phyloP scores from a whole-genome alignment of 1,140 invertebrate species.

The Trypoxylus dichotomus region DNA sequence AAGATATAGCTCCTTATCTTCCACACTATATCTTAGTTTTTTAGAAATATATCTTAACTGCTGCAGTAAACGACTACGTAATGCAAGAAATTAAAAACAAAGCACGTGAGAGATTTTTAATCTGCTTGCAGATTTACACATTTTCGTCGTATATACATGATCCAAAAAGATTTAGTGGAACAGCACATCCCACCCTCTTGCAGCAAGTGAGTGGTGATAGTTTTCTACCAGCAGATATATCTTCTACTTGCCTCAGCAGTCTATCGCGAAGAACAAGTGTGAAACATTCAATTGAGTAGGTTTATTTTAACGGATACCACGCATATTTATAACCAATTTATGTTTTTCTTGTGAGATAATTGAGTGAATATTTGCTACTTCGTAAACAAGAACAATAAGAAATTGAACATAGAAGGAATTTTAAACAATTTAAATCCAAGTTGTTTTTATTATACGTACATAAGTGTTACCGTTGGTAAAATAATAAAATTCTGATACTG shows the following conservation, averaged over 20 bases:
- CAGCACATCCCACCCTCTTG: neutral
- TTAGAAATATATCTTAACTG: too few species aligned
- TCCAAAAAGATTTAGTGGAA: neutral
- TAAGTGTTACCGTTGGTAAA: neutral
- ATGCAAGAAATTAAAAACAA: too few species aligned
- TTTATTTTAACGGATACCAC: neutral
- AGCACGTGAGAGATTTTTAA: neutral
- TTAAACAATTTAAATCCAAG: neutral
- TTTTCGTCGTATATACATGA: neutral
- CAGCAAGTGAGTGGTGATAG: conserved; percentile 16
- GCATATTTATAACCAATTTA: neutral
- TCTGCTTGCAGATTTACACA: neutral
- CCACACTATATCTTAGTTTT: too few species aligned
- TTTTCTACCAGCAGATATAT: neutral
- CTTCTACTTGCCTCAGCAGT: conserved; percentile 18
- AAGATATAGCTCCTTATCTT: too few species aligned
- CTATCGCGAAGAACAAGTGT: conserved; percentile 9
- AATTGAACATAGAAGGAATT: too few species aligned
- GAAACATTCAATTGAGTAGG: neutral
- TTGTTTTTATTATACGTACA: neutral
- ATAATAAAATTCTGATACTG: neutral
- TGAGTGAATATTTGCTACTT: neutral
- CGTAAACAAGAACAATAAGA: neutral
- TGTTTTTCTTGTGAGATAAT: neutral
- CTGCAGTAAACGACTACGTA: too few species aligned